A percentile compares a stretch with the other conserved stretches of the same genome.
phyloP scores from a whole-genome alignment of 2,797 vertebrate species.

The Triplophysa bombifrons region DNA sequence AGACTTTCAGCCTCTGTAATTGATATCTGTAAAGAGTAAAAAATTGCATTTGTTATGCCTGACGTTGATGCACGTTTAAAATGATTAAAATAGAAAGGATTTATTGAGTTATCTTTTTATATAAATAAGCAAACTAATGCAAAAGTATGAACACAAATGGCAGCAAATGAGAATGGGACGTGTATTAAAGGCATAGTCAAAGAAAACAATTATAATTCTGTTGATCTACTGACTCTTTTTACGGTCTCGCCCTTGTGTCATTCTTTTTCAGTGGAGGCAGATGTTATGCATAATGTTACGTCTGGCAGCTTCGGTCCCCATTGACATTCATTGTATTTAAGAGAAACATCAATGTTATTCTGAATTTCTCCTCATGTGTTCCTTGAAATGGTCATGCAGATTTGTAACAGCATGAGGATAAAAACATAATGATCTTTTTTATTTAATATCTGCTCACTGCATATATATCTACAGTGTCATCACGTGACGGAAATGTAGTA shows the following conservation, averaged over 20 bases:
- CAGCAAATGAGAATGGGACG: not conserved
- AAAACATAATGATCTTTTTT: too few relatives aligned
- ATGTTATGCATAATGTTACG: not conserved
- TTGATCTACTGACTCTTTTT: not conserved
- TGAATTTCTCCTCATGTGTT: too few relatives aligned
- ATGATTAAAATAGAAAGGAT: not conserved
- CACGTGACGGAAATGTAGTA: not conserved
- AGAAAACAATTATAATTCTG: not conserved
- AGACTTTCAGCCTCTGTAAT: constrained; percentile 8
- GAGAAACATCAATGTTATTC: too few relatives aligned
- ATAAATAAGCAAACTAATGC: not conserved
- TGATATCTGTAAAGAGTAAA: constrained; percentile 13
- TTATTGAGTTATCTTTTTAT: too few relatives aligned
- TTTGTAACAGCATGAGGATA: too few relatives aligned
- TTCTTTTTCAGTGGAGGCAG: not conserved
- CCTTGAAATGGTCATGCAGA: too few relatives aligned
- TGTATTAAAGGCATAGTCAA: not conserved
- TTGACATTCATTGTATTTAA: not conserved
- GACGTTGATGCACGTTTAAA: not conserved
- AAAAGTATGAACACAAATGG: not conserved
- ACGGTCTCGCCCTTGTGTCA: too few relatives aligned
- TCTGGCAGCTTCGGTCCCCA: not conserved
- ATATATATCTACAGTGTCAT: not conserved
- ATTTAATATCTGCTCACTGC: too few relatives aligned
- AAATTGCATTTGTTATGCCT: not conserved